Evolutionary conservation across 2,113 vertebrate genomes (phyloP).

Genomic region (Lota lota): DNA sequence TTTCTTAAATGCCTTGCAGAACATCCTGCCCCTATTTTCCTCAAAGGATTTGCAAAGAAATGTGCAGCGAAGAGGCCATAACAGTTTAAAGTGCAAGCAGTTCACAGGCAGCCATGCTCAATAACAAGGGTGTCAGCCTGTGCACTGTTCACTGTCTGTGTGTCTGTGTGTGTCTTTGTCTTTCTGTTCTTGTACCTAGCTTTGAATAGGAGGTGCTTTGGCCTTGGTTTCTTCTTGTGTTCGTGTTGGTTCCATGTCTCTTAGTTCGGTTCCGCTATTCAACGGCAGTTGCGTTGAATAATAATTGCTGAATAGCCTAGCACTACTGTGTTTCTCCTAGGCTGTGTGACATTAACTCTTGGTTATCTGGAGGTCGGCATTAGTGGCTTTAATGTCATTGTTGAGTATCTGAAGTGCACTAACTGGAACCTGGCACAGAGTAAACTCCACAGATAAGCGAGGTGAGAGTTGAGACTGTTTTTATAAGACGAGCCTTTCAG

Average conservation of each 20-base stretch:
- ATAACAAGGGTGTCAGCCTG: no score
- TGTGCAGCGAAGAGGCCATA: no score
- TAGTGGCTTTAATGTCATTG: slow-evolving; percentile 4
- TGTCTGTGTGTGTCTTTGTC: no score
- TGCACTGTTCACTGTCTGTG: no score
- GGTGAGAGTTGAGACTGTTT: neutral
- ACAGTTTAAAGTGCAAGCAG: no score
- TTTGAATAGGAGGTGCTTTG: no score
- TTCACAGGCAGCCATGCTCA: no score
- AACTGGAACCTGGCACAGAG: slow-evolving; percentile 24
- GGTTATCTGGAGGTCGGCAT: slow-evolving; percentile 7
- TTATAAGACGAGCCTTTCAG: slow-evolving; percentile 9
- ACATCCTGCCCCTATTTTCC: no score
- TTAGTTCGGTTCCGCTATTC: neutral
- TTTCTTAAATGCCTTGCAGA: no score
- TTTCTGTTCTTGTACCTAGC: neutral
- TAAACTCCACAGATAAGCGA: slow-evolving; percentile 35
- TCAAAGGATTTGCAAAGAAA: no score
- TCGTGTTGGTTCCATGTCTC: neutral
- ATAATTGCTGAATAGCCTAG: neutral
- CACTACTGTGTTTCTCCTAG: neutral
- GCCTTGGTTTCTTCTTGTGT: no score
- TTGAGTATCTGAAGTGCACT: slow-evolving; percentile 6
- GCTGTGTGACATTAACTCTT: slow-evolving; percentile 1
- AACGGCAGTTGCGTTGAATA: neutral